Percentiles rank a stretch among this genome's conserved stretches.
phyloP scores from a whole-genome alignment of 2,888 invertebrate species.

The Polietes domitor region DNA sequence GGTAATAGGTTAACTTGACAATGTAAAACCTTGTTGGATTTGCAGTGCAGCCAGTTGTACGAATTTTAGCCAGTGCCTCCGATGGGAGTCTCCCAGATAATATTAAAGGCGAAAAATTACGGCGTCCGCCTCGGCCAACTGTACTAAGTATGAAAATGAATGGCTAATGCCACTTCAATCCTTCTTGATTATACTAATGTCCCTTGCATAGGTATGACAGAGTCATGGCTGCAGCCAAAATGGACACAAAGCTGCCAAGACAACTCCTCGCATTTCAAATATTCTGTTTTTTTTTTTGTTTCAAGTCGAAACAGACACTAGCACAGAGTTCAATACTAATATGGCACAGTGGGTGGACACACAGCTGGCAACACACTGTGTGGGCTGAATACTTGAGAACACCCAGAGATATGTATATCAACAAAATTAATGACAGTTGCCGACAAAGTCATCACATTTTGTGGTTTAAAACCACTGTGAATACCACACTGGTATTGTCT shows the following conservation, averaged over 20 bases:
- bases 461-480: no score
- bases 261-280: background rate
- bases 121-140: slow-evolving; percentile 44
- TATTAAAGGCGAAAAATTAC: slow-evolving; percentile 11
- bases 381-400: no score
- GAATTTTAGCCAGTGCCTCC: background rate
- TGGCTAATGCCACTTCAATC: slow-evolving; percentile 68
- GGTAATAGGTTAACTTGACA: no score
- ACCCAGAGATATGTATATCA: no score
- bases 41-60: no score
- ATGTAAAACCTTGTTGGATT: no score
- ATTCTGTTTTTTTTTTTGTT: no score
- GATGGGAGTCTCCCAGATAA: background rate
- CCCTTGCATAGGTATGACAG: slow-evolving; percentile 31
- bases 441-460: no score
- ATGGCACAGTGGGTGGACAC: background rate
- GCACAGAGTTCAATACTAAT: background rate
- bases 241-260: background rate
- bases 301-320: background rate
- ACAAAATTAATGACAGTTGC: no score
- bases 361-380: no score
- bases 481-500: background rate
- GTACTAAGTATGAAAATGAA: slow-evolving; percentile 26
- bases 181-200: no score
- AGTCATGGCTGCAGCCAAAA: background rate